These are phyloP conservation scores for Thaumatotibia leucotreta DNA, from an alignment of 1,140 invertebrate genomes.

Conservation along the genomic window DNA sequence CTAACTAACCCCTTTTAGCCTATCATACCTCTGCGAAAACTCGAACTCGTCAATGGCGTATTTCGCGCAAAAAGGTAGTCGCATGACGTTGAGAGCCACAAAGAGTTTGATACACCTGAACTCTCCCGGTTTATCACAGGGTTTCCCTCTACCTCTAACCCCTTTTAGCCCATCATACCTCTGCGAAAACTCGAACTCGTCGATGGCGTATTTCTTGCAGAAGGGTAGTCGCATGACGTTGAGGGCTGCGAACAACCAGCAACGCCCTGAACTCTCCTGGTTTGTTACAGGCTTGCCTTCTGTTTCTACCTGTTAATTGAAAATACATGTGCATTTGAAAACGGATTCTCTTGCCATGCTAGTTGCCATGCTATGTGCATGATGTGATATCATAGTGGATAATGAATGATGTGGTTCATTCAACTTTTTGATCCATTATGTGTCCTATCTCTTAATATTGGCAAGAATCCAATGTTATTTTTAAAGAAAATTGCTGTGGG, in stretches of 20 bases:
- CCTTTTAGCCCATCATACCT: slow-evolving; percentile 58
- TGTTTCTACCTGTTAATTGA: slow-evolving; percentile 80
- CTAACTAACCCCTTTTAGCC: too few relatives aligned
- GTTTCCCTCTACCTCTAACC: not conserved
- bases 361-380: too few relatives aligned
- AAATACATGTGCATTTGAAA: too few relatives aligned
- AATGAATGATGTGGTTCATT: too few relatives aligned
- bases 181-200: slow-evolving; percentile 96
- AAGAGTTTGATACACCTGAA: too few relatives aligned
- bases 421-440: too few relatives aligned
- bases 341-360: too few relatives aligned
- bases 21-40: slow-evolving; percentile 85
- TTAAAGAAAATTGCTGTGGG: too few relatives aligned
- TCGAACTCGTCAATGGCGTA: slow-evolving; percentile 93
- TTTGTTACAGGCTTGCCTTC: slow-evolving; percentile 93
- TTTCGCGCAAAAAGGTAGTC: too few relatives aligned
- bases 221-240: slow-evolving; percentile 92
- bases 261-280: slow-evolving; percentile 90
- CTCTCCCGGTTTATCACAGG: too few relatives aligned
- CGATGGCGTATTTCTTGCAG: slow-evolving; percentile 88
- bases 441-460: not conserved
- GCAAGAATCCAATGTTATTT: not conserved
- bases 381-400: too few relatives aligned
- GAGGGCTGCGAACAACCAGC: slow-evolving; percentile 92
- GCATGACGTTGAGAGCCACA: too few relatives aligned